Evolutionary conservation across 2,888 invertebrate species (phyloP), one percentile per base, ranked within the genome.

Genomic region (Dione vanillae): DNA sequence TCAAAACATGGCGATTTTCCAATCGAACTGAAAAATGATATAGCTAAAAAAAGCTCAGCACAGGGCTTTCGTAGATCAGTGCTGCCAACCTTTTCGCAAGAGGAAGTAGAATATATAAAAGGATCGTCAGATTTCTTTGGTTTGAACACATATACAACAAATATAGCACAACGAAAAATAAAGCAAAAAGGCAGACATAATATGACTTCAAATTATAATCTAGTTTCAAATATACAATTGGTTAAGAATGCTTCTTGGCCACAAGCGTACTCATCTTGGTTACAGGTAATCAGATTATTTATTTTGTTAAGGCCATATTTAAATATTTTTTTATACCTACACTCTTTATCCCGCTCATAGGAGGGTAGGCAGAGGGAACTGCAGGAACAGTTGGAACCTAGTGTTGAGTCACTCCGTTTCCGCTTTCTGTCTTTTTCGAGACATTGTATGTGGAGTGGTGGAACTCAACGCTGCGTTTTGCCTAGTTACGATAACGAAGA

Each of bases 41-140:
- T 95, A 1, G 91, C 84, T 3, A 80, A 84, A 41, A 93, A 89
- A 70, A 94, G 94, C 74, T 78, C 78, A 11, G 80, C 85, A 49
- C 94, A 95, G 81, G 94, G 94, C 0, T 92, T 85, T 69, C 62
- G 77, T 0, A 78, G 80, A 67, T 94, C 94, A 9, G 83, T 94
- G 40, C 80, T 95, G 3, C 94, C 94, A 2, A 79, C 80, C 40
- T 88, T 94, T 82, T 92, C 94, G 0, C 72, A 82, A 0, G 86
- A 91, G 12, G 96, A 96, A 89, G 92, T 95, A 2, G 81, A 87
- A 43, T 83, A 89, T 27, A 94, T 96, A 54, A 90, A 89, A 37
- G 95, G 94, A 3, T 94, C 96, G 3, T 92, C 95, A 0, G 96
- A 96, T 81, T 96, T 95, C 83, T 88, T 96, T 43, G 96, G 95